Percentiles rank a stretch among this genome's conserved stretches.
phyloP scores from a whole-genome alignment of 2,888 invertebrate species.

The Drosophila fulvimacula region DNA sequence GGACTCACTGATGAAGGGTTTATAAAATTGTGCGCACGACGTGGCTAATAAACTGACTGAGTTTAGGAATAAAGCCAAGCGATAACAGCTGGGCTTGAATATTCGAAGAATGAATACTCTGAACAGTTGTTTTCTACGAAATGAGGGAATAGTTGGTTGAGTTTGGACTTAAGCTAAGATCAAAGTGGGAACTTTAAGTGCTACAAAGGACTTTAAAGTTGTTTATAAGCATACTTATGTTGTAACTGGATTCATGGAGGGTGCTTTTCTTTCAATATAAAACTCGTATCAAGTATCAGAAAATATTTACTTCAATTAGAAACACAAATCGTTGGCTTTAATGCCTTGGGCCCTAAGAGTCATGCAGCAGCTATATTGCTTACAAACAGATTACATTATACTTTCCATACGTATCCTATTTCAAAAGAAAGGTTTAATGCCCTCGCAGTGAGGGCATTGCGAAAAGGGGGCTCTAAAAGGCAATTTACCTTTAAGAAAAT shows the following conservation, averaged over 20 bases:
- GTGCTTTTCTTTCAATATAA: not conserved
- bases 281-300: not conserved
- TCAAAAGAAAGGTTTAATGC: not conserved
- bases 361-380: not conserved
- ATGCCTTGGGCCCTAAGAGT: not conserved
- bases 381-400: not conserved
- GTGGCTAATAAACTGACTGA: slow-evolving; percentile 70
- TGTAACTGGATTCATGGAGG: not conserved
- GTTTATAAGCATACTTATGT: not conserved
- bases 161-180: not conserved
- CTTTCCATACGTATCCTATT: not conserved
- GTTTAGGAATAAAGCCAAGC: slow-evolving; percentile 19
- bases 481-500: slow-evolving; percentile 56
- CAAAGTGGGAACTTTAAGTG: not conserved
- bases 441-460: slow-evolving; percentile 7
- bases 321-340: not conserved
- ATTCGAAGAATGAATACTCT: slow-evolving; percentile 25
- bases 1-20: slow-evolving; percentile 43
- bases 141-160: not conserved
- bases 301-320: not conserved
- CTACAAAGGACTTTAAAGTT: not conserved
- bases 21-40: slow-evolving; percentile 59
- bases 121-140: not conserved
- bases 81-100: slow-evolving; percentile 7
- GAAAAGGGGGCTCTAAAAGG: slow-evolving; percentile 29